Base-by-base conservation (phyloP, 2,797 vertebrate genomes). In the Rhinogobio ventralis region DNA sequence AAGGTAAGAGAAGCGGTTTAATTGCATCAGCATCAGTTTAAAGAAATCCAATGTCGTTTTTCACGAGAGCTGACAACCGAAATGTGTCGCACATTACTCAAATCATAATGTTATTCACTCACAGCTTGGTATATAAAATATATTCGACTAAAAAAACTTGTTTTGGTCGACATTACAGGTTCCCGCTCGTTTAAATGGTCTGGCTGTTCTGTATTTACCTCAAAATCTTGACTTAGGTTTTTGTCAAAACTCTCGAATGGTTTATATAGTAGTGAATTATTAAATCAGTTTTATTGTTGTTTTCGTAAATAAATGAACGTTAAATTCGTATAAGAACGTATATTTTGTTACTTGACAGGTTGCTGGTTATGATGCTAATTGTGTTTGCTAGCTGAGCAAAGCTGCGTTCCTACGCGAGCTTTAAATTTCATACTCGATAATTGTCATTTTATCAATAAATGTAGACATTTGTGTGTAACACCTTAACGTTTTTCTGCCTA, bases 351-450 rank as follows among this genome's bases (percentile, higher is more conserved):
- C n/a, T 8, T 51, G 46, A 64, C 7, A 23, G 42, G 2, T 73
- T 8, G 2, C 17, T 72, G 51, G 23, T 55, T 57, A 46, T 57
- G 7, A 68, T 83, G 82, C 82, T 77, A 57, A 17, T 69, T 55
- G 4, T 55, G 62, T 77, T 84, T 69, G 82, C 74, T 84, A 84
- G 20, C 36, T 30, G 36, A 28, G 39, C 9, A 9, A 72, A 46
- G 55, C 7, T 33, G 17, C 19, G 19, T 39, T 39, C 10, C 25
- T 20, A 46, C 25, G 46, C 4, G 10, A 28, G 28, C 30, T 39
- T 33, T 23, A 42, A 30, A 69, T 20, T 36, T 60, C 62, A 64
- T 17, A 30, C 3, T 64, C 28, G 7, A 17, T n/a, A 36, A 42
- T 23, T 9, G 25, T 8, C 33, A 23, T 72, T 36, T 60, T 10